Percentiles rank a stretch among this genome's conserved stretches.
Evolutionary conservation across 2,888 invertebrate species (phyloP).

Genomic region (Caenorhabditis japonica): DNA sequence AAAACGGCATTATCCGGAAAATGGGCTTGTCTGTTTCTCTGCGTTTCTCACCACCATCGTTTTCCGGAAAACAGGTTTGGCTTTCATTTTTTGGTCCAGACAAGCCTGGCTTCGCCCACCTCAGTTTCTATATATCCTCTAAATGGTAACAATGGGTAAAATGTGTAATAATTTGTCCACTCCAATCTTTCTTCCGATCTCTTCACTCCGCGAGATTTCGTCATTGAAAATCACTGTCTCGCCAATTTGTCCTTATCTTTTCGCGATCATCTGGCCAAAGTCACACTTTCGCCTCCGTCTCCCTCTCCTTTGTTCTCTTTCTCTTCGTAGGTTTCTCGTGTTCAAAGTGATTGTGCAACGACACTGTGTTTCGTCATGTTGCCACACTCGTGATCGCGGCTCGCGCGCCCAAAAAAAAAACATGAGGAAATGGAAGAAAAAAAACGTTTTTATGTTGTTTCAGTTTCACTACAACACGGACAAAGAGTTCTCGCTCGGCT

Average conservation of each 20-base stretch:
- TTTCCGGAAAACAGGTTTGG: too few relatives aligned
- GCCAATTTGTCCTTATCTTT: background rate
- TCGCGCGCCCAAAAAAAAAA: background rate
- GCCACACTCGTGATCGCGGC: background rate
- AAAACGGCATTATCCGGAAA: too few relatives aligned
- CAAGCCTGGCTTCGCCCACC: too few relatives aligned
- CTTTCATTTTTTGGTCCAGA: too few relatives aligned
- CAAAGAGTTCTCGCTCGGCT: conserved; percentile 94
- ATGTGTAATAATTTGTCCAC: too few relatives aligned
- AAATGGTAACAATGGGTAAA: too few relatives aligned
- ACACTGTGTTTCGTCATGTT: conserved; percentile 13
- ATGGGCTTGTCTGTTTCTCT: too few relatives aligned
- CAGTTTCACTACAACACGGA: conserved; percentile 92
- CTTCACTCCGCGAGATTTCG: background rate
- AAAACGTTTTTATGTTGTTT: conserved; percentile 47
- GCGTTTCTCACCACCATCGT: too few relatives aligned
- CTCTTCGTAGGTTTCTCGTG: too few relatives aligned
- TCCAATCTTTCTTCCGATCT: background rate
- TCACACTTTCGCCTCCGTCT: too few relatives aligned
- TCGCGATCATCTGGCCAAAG: too few relatives aligned
- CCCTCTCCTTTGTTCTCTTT: background rate
- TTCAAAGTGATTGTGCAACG: conserved; percentile 10
- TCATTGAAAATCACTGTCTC: background rate
- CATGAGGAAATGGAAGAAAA: conserved; percentile 7
- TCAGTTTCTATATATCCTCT: too few relatives aligned